phyloP scores from a whole-genome alignment of 2,797 vertebrate genomes.

The Sebastes variabilis region DNA sequence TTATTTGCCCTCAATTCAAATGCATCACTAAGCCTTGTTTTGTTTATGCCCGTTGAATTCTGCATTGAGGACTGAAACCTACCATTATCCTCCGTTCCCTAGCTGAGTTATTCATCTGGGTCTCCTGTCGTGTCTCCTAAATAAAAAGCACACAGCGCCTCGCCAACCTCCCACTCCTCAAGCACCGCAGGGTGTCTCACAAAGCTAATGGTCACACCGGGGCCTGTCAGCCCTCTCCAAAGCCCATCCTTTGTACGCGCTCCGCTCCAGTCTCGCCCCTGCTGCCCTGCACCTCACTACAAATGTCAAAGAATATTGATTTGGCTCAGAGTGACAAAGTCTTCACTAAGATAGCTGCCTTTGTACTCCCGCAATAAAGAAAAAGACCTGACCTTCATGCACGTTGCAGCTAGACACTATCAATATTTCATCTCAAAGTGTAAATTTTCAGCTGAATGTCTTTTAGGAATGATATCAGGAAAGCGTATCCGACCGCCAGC shows the following conservation, averaged over 20 bases:
- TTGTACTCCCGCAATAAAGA: slow-evolving; percentile 73
- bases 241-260: slow-evolving; percentile 71
- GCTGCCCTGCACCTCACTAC: slow-evolving; percentile 77
- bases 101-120: slow-evolving; percentile 66
- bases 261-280: slow-evolving; percentile 64
- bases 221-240: slow-evolving; percentile 74
- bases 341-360: slow-evolving; percentile 68
- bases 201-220: slow-evolving; percentile 80
- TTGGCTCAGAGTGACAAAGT: slow-evolving; percentile 77
- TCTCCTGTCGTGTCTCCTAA: slow-evolving; percentile 64
- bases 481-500: neutral
- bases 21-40: slow-evolving; percentile 55
- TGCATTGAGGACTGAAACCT: slow-evolving; percentile 54
- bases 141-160: slow-evolving; percentile 68
- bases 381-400: slow-evolving; percentile 69
- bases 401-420: slow-evolving; percentile 30
- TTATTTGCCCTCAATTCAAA: slow-evolving; percentile 60
- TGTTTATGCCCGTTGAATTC: slow-evolving; percentile 58
- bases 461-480: neutral
- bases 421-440: slow-evolving; percentile 58
- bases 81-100: slow-evolving; percentile 57
- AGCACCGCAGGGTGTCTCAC: slow-evolving; percentile 68
- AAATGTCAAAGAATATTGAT: slow-evolving; percentile 87
- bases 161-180: slow-evolving; percentile 58
- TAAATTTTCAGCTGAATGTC: slow-evolving; percentile 8